Conservation (phyloP, 2,797 vertebrate species). For the Eutrigla gurnardus region DNA sequence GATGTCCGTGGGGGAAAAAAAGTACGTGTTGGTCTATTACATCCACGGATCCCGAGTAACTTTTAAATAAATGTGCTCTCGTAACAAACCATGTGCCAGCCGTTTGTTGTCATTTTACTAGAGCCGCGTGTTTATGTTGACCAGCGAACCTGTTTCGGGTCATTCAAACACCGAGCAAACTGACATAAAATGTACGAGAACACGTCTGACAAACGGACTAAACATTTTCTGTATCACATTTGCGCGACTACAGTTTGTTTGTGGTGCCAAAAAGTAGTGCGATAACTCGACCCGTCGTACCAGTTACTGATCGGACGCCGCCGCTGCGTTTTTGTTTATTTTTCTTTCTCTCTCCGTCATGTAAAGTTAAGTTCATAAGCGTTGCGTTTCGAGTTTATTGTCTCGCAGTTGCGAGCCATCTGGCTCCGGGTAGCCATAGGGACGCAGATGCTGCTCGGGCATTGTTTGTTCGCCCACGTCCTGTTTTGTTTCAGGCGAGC, state of each 20-base stretch:
- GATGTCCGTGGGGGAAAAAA: rapidly evolving
- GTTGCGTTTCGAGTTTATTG: slow-evolving; percentile 78
- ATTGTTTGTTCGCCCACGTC: slow-evolving; percentile 79
- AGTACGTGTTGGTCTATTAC: neutral
- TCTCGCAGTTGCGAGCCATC: slow-evolving; percentile 73
- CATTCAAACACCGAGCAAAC: neutral
- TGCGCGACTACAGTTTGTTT: neutral
- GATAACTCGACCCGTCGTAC: neutral
- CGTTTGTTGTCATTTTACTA: slow-evolving; percentile 74
- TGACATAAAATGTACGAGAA: rapidly evolving
- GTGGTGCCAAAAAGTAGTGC: neutral
- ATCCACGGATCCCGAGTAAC: slow-evolving; percentile 14
- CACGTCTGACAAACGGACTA: rapidly evolving
- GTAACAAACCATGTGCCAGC: slow-evolving; percentile 65
- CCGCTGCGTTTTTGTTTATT: neutral
- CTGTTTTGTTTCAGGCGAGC: slow-evolving; percentile 47
- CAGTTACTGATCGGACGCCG: rapidly evolving
- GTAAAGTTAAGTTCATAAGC: slow-evolving; percentile 78
- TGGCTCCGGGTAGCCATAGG: slow-evolving; percentile 73
- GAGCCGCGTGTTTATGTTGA: slow-evolving; percentile 36
- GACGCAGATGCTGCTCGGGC: slow-evolving; percentile 80
- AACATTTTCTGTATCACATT: neutral
- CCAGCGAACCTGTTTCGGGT: neutral
- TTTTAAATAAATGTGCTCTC: slow-evolving; percentile 2
- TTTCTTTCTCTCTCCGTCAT: slow-evolving; percentile 3